Evolutionary conservation across 2,113 vertebrate genomes (phyloP).

Genomic region (Tetrao urogallus): DNA sequence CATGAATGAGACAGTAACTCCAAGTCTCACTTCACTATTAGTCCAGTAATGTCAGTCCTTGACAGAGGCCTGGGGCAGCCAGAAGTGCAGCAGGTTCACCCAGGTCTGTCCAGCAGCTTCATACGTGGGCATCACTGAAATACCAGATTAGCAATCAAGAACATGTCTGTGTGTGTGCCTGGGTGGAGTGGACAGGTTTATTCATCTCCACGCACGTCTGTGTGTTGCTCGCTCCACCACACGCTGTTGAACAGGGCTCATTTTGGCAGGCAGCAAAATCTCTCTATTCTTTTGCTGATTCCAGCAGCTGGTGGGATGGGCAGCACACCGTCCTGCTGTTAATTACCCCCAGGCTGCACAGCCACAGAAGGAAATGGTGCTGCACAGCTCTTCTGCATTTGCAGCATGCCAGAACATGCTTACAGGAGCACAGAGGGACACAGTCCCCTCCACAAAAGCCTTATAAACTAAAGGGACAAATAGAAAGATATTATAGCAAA

Average conservation of each 20-base stretch:
- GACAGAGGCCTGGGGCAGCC: not conserved
- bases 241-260: not conserved
- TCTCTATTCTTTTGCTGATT: not conserved
- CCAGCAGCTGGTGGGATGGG: conserved; percentile 6
- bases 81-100: not conserved
- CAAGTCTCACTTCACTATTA: not conserved
- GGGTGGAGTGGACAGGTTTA: not conserved
- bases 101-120: conserved; percentile 32
- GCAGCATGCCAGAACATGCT: not conserved
- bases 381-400: not conserved
- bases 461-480: conserved; percentile 30
- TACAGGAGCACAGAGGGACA: conserved; percentile 1
- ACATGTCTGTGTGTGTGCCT: not conserved
- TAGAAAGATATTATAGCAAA: conserved; percentile 11
- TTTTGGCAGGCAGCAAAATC: conserved; percentile 4
- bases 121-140: not conserved
- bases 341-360: not conserved
- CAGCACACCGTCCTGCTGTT: not conserved
- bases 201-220: not conserved
- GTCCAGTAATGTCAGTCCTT: not conserved
- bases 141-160: not conserved
- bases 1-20: not conserved
- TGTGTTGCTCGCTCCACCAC: not conserved
- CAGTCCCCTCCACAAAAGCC: not conserved
- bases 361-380: not conserved